These are phyloP conservation scores for Eumerus sabulonum DNA, from an alignment of 2,888 invertebrate genomes.

Conservation along the genomic window DNA sequence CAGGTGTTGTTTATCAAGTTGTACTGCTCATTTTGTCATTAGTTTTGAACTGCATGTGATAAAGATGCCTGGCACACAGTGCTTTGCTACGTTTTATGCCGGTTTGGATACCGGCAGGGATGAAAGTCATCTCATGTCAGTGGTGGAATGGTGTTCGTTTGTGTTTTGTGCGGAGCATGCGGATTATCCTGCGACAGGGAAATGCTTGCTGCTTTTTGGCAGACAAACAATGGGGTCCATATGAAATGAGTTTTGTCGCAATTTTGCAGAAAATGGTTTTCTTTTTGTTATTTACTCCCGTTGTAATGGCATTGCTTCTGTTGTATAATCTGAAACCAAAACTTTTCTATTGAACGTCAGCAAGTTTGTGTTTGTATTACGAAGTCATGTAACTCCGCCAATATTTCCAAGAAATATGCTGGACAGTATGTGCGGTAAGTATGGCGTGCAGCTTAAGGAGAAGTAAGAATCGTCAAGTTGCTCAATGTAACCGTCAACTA, in stretches of 20 bases:
- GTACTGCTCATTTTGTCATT: neutral
- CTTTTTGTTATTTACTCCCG: no score
- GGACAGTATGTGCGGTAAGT: no score
- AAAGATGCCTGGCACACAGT: constrained; percentile 23
- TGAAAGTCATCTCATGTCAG: constrained; percentile 13
- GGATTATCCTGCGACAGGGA: constrained; percentile 41
- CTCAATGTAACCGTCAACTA: no score
- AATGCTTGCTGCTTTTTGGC: constrained; percentile 34
- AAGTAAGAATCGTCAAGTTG: no score
- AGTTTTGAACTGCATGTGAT: neutral
- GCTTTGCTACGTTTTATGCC: constrained; percentile 27
- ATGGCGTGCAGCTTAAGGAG: no score
- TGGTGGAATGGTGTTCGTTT: constrained; percentile 3
- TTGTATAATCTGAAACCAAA: no score
- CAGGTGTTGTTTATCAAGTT: constrained; percentile 5
- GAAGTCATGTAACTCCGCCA: no score
- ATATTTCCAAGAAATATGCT: no score
- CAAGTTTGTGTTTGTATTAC: no score
- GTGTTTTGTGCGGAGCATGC: constrained; percentile 62
- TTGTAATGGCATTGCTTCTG: no score
- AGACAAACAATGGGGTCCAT: constrained; percentile 12
- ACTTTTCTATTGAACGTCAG: no score
- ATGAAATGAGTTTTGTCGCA: constrained; percentile 12
- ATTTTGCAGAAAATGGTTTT: neutral
- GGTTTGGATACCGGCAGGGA: constrained; percentile 20